Base-by-base conservation (phyloP, 2,888 invertebrate species). In the Coelinius sp. region DNA sequence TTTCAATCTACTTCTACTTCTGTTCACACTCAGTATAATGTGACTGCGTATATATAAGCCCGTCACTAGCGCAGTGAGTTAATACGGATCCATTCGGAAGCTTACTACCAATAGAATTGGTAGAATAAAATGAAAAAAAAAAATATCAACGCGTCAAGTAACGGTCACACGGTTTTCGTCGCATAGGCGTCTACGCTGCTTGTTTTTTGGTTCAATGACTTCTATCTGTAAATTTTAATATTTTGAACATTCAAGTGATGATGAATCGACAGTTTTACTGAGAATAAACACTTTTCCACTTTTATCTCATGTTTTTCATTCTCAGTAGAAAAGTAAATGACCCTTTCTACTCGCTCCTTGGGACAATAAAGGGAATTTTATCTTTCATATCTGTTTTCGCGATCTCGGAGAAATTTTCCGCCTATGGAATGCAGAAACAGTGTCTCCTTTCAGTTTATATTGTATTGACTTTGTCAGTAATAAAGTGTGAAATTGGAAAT, bases 191-290 rank as follows among this genome's bases (percentile, higher is more conserved):
- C n/a, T n/a, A n/a, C n/a, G n/a, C n/a, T n/a, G n/a, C n/a, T n/a
- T n/a, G n/a, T n/a, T n/a, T n/a, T n/a, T n/a, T n/a, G n/a, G n/a
- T n/a, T n/a, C n/a, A n/a, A n/a, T n/a, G 10, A 49, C 20, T 4
- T 49, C 10, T 2, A 22, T 3, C 5, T 7, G 49, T 17, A 17
- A 31, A 56, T 56, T 56, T 56, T 24, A 17, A 56, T 56, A 27
- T n/a, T 27, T n/a, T 12, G 5, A 56, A 8, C 22, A 49, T 78
- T 78, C 44, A 27, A 70, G 52, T 52, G 41, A 70, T 72, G 76
- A 75, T 73, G 73, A 73, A 75, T 73, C 64, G 76, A 73, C 71
- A 71, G 73, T 72, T 71, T 68, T 65, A 65, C 12, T 10, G 10
- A 35, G 12, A 14, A 38, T 10, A 56, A 52, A 35, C 17, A 41